Percentiles rank a stretch among this genome's conserved stretches.
Evolutionary conservation across 2,888 invertebrate genomes (phyloP).

Genomic region (Hypomecis atomaria): DNA sequence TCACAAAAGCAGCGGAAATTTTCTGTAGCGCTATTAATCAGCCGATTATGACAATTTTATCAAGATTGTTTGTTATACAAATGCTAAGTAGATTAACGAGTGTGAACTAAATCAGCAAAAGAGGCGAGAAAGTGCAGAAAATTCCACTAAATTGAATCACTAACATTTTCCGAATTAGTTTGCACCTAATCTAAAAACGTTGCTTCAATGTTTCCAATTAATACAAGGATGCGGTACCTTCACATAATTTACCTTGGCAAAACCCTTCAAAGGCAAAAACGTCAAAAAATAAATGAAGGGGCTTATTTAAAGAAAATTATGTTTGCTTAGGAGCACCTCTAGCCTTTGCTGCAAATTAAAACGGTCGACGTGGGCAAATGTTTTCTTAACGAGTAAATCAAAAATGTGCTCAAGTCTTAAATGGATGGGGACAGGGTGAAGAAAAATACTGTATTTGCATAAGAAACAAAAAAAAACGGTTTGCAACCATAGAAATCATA

Average conservation of each 20-base stretch:
- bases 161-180: neutral
- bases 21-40: no score
- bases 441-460: neutral
- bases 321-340: constrained; percentile 40
- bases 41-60: no score
- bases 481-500: no score
- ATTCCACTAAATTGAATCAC: no score
- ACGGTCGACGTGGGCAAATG: constrained; percentile 36
- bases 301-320: constrained; percentile 43
- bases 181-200: constrained; percentile 5
- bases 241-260: constrained; percentile 17
- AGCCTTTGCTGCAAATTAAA: constrained; percentile 35
- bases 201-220: constrained; percentile 26
- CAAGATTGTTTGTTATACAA: no score
- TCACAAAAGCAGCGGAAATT: no score
- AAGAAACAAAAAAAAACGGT: neutral
- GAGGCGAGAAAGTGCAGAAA: no score
- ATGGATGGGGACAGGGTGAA: neutral
- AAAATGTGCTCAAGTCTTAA: constrained; percentile 29
- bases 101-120: no score
- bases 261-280: constrained; percentile 26
- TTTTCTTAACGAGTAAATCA: constrained; percentile 36
- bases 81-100: no score
- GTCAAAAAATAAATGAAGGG: constrained; percentile 37
- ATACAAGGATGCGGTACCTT: constrained; percentile 28